Evolutionary conservation across 37 sponge, comb jelly and placozoan species (phyloP).

Genomic region (Halichondria panicea): DNA sequence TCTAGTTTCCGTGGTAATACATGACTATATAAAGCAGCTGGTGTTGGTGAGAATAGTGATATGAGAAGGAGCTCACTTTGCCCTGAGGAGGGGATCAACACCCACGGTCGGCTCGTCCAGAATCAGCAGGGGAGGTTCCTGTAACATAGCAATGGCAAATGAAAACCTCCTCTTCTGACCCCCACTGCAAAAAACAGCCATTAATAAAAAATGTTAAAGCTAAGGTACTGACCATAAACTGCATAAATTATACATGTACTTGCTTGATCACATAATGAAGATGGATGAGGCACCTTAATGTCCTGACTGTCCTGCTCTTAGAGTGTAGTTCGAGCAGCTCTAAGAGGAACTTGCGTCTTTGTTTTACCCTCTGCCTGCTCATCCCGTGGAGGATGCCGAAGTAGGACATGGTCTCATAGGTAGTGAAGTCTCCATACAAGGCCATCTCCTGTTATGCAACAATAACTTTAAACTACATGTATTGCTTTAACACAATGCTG

Average conservation of each 20-base stretch:
- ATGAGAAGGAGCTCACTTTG: conserved; percentile 40
- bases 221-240: not conserved
- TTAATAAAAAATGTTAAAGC: not conserved
- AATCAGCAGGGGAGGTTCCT: conserved; percentile 78
- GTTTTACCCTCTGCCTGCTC: conserved; percentile 38
- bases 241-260: not conserved
- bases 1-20: not conserved
- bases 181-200: conserved; percentile 45
- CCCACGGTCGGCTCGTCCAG: conserved; percentile 92
- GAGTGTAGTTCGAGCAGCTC: conserved; percentile 69
- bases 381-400: conserved; percentile 79
- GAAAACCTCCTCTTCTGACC: conserved; percentile 87
- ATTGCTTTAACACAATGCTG: too few species aligned
- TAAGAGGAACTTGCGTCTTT: conserved; percentile 55
- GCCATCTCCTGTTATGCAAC: conserved; percentile 60
- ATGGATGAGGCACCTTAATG: conserved; percentile 50
- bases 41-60: too few species aligned
- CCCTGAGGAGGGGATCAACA: conserved; percentile 80
- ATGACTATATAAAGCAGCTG: too few species aligned
- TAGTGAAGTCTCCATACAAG: conserved; percentile 72
- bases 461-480: not conserved
- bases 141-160: conserved; percentile 85
- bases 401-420: conserved; percentile 72
- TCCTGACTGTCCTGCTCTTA: conserved; percentile 46
- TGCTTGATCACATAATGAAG: not conserved